Base-by-base conservation (phyloP, 2,797 vertebrate species). In the Picus viridis region DNA sequence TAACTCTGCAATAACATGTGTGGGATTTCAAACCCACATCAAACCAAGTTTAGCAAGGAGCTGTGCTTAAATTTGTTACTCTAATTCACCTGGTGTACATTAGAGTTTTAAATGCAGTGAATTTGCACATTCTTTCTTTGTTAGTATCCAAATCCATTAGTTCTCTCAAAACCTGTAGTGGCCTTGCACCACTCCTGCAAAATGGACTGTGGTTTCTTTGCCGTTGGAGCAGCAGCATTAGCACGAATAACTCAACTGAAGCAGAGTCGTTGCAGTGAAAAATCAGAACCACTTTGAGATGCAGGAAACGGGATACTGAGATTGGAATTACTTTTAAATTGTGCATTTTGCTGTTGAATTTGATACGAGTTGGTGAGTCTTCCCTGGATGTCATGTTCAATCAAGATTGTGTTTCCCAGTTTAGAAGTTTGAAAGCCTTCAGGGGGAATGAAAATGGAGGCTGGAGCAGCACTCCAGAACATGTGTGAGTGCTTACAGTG, bases 31-130 rank as follows among this genome's bases (percentile, higher is more conserved):
- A 89, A 89, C 49, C 68, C 74, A 74, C 89, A 78, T 89, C 68
- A 88, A 61, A 63, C 26, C 0, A 2, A 75, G 29, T 36, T 93
- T 16, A 95, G 53, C 18, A 16, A 63, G 69, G 70, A 81, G 27
- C 74, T 47, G 49, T 64, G 41, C 72, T 93, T 51, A 19, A 15
- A 36, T 74, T 47, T 79, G 41, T 82, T 79, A 13, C 7, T 82
- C 16, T 76, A 32, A 79, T 84, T 88, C n/a, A 67, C 61, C 2
- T 2, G 45, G 61, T 81, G 36, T 41, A 54, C 5, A 1, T 1
- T 74, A 45, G 71, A 72, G 65, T 75, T 92, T 95, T 67, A 82
- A 93, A 68, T 91, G 14, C 64, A 81, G 67, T 76, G 68, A 32
- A 63, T 88, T 76, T 82, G 32, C 51, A 39, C 77, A 9, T 91